phyloP scores from a whole-genome alignment of 1,140 invertebrate genomes.

The Drosophila paulistorum region DNA sequence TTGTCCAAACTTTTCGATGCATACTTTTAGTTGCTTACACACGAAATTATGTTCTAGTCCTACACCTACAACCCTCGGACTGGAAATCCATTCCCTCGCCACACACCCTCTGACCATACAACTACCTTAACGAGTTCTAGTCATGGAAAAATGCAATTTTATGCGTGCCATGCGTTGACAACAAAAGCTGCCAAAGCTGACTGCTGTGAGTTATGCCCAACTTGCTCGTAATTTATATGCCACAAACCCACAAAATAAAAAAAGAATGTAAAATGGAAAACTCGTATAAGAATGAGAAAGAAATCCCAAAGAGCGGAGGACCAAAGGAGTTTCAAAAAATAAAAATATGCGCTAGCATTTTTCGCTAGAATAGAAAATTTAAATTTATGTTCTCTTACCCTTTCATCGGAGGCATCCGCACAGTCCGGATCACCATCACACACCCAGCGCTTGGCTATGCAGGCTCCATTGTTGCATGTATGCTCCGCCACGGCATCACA shows the following conservation, averaged over 20 bases:
- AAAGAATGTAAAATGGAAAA: constrained; percentile 11
- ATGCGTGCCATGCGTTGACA: constrained; percentile 79
- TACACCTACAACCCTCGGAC: background rate
- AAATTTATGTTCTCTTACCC: constrained; percentile 84
- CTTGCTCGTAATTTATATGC: constrained; percentile 75
- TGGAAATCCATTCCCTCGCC: constrained; percentile 1
- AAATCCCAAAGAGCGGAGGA: background rate
- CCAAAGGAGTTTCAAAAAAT: background rate
- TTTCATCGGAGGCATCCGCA: constrained; percentile 91
- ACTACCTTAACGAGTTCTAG: constrained; percentile 14
- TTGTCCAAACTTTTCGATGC: constrained; percentile 51
- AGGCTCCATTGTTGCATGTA: constrained; percentile 87
- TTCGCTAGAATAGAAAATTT: constrained; percentile 25
- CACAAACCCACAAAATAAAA: constrained; percentile 31
- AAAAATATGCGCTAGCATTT: constrained; percentile 7
- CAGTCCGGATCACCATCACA: constrained; percentile 95
- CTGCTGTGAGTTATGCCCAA: constrained; percentile 72
- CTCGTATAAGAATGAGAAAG: background rate
- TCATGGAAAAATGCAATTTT: constrained; percentile 74
- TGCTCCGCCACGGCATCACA: constrained; percentile 89
- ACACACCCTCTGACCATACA: constrained; percentile 10
- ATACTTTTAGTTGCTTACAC: constrained; percentile 60
- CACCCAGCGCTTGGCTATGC: constrained; percentile 89
- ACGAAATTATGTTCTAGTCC: constrained; percentile 56
- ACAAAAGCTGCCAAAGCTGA: constrained; percentile 78